Conservation (phyloP, 2,113 vertebrate species). For the Chiloscyllium plagiosum region DNA sequence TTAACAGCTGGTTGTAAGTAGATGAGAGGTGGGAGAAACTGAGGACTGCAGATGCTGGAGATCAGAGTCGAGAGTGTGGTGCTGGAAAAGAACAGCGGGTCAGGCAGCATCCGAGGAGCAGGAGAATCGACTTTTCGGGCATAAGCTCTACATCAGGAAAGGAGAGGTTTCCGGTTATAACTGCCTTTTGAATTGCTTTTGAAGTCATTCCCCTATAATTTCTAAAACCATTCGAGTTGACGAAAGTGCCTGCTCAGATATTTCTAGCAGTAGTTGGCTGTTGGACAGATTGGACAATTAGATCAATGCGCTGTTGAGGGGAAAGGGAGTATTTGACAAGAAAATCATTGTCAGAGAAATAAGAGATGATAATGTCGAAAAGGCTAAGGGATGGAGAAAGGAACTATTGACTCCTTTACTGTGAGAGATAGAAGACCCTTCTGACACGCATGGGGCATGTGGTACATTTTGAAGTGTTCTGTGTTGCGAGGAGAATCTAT, state of each 20-base stretch:
- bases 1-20: not conserved
- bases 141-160: too few relatives aligned
- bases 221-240: not conserved
- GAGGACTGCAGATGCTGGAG: too few relatives aligned
- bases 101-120: too few relatives aligned
- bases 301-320: not conserved
- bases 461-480: not conserved
- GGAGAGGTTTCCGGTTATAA: not conserved
- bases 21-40: too few relatives aligned
- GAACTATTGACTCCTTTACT: not conserved
- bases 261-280: not conserved
- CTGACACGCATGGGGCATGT: not conserved
- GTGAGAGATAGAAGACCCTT: not conserved
- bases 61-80: too few relatives aligned
- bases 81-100: too few relatives aligned
- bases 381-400: not conserved
- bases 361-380: not conserved
- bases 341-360: not conserved
- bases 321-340: not conserved
- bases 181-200: not conserved
- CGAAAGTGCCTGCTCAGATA: not conserved
- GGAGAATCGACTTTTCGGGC: too few relatives aligned
- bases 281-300: not conserved
- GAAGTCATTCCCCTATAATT: not conserved
- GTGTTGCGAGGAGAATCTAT: too few relatives aligned